Percentiles rank a stretch among this genome's conserved stretches.
Evolutionary conservation across 1,140 invertebrate genomes (phyloP).

Genomic region (Harlomillsia oculata): DNA sequence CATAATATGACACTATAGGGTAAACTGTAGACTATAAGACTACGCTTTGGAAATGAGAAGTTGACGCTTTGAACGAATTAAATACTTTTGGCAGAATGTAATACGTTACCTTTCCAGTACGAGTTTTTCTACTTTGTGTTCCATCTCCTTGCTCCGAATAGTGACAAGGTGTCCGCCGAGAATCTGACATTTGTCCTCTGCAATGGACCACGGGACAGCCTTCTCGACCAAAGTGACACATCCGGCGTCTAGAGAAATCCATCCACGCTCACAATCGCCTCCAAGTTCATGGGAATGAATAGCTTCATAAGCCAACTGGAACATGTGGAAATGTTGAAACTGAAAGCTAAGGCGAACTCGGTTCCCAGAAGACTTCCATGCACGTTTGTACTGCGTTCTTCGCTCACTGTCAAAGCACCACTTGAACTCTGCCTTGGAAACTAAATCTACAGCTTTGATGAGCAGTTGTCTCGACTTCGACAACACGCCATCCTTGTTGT

Average conservation of each 20-base stretch:
- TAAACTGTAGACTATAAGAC: no score
- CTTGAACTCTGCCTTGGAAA: slow-evolving; percentile 11
- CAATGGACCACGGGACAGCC: slow-evolving; percentile 51
- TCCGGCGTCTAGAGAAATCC: slow-evolving; percentile 50
- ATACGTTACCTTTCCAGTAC: slow-evolving; percentile 32
- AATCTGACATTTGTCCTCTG: slow-evolving; percentile 52
- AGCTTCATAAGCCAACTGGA: slow-evolving; percentile 43
- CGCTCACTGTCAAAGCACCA: slow-evolving; percentile 24
- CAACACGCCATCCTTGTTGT: background rate
- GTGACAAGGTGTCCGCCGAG: slow-evolving; percentile 56
- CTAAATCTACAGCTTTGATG: slow-evolving; percentile 21
- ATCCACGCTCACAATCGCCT: slow-evolving; percentile 53
- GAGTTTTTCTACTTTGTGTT: slow-evolving; percentile 39
- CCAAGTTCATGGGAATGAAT: slow-evolving; percentile 47
- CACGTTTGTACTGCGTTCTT: slow-evolving; percentile 15
- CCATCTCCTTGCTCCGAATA: slow-evolving; percentile 50
- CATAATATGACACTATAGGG: no score
- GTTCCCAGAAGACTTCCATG: slow-evolving; percentile 32
- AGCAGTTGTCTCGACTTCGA: slow-evolving; percentile 2
- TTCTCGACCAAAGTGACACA: slow-evolving; percentile 52
- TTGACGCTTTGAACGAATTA: no score
- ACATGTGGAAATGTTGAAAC: slow-evolving; percentile 28
- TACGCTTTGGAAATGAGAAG: no score
- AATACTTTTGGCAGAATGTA: no score
- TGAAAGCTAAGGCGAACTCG: slow-evolving; percentile 23